These are phyloP conservation scores for Anoncus sp. DNA, from an alignment of 2,888 invertebrate species.

Conservation along the genomic window DNA sequence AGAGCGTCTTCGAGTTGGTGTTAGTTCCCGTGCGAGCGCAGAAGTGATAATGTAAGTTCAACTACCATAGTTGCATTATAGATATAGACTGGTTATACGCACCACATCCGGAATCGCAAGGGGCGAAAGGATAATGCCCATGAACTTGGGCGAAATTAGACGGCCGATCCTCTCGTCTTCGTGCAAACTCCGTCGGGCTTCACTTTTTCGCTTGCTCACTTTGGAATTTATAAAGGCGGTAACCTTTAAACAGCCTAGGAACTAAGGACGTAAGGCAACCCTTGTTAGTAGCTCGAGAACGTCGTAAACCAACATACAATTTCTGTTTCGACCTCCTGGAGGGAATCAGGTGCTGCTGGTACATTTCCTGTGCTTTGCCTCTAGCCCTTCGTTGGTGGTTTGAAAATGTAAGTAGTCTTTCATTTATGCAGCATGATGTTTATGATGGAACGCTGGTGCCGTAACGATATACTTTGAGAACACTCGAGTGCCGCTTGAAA, in stretches of 20 bases:
- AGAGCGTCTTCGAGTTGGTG: slow-evolving; percentile 40
- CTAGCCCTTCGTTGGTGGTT: background rate
- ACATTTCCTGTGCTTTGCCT: background rate
- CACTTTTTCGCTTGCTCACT: slow-evolving; percentile 52
- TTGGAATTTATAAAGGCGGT: slow-evolving; percentile 54
- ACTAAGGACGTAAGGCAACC: slow-evolving; percentile 41
- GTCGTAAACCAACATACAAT: slow-evolving; percentile 58
- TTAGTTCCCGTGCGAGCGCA: slow-evolving; percentile 39
- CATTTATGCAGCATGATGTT: background rate
- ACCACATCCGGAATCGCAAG: slow-evolving; percentile 61
- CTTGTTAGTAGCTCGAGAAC: slow-evolving; percentile 54
- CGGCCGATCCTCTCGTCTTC: slow-evolving; percentile 23
- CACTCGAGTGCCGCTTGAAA: background rate
- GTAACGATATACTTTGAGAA: background rate
- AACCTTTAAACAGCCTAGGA: slow-evolving; percentile 28
- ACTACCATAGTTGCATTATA: slow-evolving; percentile 32
- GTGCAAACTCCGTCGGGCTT: slow-evolving; percentile 36
- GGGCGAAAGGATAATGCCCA: slow-evolving; percentile 58
- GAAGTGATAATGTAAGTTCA: slow-evolving; percentile 34
- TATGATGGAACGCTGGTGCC: background rate
- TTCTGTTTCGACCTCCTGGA: slow-evolving; percentile 9
- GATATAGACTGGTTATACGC: slow-evolving; percentile 28
- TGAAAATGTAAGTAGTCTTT: background rate
- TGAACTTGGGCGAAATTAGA: slow-evolving; percentile 57
- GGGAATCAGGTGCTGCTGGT: slow-evolving; percentile 14